Conservation (phyloP, 1,140 invertebrate genomes). For the Leptinotarsa texana region DNA sequence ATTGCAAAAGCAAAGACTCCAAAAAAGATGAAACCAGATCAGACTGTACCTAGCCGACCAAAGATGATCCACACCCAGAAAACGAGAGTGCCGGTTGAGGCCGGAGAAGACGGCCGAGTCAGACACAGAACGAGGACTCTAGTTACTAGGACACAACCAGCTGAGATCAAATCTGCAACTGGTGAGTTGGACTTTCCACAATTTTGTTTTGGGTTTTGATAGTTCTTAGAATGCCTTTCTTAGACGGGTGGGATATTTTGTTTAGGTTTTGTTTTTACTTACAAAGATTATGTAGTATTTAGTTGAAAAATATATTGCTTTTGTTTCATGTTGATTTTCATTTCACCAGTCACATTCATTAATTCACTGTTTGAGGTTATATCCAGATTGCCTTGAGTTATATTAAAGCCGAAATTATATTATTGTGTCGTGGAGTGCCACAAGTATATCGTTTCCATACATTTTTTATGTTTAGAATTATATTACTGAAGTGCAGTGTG, state of each 20-base stretch:
- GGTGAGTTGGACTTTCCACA: slow-evolving; percentile 30
- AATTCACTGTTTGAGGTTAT: no score
- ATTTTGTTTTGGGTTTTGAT: neutral
- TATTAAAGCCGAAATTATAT: no score
- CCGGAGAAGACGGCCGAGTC: slow-evolving; percentile 59
- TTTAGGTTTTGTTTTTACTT: slow-evolving; percentile 8
- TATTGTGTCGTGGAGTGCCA: no score
- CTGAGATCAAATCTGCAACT: slow-evolving; percentile 54
- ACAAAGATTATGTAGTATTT: slow-evolving; percentile 1
- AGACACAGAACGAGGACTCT: slow-evolving; percentile 64
- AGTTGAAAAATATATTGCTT: no score
- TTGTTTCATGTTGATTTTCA: no score
- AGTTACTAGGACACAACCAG: slow-evolving; percentile 61
- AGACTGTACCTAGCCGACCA: slow-evolving; percentile 59
- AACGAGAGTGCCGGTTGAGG: slow-evolving; percentile 61
- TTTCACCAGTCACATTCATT: no score
- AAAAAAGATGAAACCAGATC: slow-evolving; percentile 54
- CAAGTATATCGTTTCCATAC: no score
- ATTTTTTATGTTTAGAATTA: no score
- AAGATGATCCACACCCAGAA: slow-evolving; percentile 77
- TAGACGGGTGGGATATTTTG: slow-evolving; percentile 29
- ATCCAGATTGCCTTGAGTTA: no score
- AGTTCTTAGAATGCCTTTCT: no score
- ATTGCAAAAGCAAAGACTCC: slow-evolving; percentile 47
- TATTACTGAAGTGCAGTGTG: no score